phyloP scores from a whole-genome alignment of 1,140 invertebrate species.

The Idris sp. region DNA sequence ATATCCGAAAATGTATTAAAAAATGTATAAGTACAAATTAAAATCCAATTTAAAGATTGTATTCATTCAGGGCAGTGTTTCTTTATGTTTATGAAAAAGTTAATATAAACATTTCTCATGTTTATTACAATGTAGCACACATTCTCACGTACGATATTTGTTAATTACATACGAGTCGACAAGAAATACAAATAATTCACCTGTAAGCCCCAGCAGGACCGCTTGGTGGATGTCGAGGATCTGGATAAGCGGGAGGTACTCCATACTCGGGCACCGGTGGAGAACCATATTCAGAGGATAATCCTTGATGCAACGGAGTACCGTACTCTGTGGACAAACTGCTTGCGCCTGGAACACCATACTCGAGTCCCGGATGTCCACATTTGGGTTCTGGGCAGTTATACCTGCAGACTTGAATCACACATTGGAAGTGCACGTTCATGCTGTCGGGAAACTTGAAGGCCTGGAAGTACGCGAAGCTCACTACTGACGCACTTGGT shows the following conservation, averaged over 20 bases:
- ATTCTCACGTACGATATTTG: constrained; percentile 8
- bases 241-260: constrained; percentile 87
- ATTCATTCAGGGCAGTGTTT: no score
- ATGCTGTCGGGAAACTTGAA: constrained; percentile 98
- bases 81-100: no score
- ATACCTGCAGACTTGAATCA: constrained; percentile 95
- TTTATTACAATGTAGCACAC: no score
- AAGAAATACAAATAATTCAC: constrained; percentile 61
- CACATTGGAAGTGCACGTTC: constrained; percentile 98
- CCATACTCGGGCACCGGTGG: constrained; percentile 84
- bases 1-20: no score
- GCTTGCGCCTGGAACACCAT: constrained; percentile 82
- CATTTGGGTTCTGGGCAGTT: constrained; percentile 95
- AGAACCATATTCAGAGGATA: constrained; percentile 84
- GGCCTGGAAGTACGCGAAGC: constrained; percentile 96
- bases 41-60: no score
- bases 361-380: constrained; percentile 83
- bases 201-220: constrained; percentile 87
- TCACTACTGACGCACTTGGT: constrained; percentile 93
- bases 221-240: constrained; percentile 89
- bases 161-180: constrained; percentile 1
- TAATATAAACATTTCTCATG: no score
- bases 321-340: constrained; percentile 83
- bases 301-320: constrained; percentile 79
- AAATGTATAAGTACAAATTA: no score